Percentiles rank a stretch among this genome's conserved stretches.
These are phyloP conservation scores for Petrosia ficiformis DNA, from an alignment of 37 sponge, comb jelly and placozoan species.

Conservation along the genomic window DNA sequence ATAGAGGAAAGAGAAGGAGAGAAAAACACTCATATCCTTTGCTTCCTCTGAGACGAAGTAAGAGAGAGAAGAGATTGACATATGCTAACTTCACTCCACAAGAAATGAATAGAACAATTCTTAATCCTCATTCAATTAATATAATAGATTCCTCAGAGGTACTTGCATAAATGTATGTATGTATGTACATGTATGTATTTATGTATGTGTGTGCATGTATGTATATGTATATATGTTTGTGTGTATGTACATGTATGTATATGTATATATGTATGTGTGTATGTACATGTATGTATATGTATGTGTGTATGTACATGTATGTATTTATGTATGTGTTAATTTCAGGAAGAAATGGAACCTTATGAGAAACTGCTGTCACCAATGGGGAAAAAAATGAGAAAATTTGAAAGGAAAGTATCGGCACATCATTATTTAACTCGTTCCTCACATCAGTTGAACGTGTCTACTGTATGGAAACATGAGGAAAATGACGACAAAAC, in stretches of 20 bases:
- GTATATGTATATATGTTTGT: too few species aligned
- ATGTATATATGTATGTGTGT: too few species aligned
- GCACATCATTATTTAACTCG: too few species aligned
- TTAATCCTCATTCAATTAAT: conserved; percentile 5
- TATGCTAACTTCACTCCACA: conserved; percentile 55
- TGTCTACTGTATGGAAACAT: not conserved
- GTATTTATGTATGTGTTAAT: not conserved
- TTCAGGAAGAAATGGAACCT: conserved; percentile 69
- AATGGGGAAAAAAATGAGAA: not conserved
- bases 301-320: not conserved
- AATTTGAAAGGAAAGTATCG: not conserved
- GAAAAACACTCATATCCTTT: too few species aligned
- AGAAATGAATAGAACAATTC: conserved; percentile 51
- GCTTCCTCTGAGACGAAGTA: conserved; percentile 48
- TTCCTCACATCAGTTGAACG: too few species aligned
- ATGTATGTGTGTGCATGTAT: too few species aligned
- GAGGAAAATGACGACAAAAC: not conserved
- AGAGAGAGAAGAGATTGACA: conserved; percentile 64
- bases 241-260: too few species aligned
- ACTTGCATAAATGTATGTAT: conserved; percentile 4
- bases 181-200: too few species aligned
- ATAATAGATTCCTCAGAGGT: conserved; percentile 28
- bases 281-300: conserved; percentile 16
- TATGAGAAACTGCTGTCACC: conserved; percentile 80
- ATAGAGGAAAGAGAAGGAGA: too few species aligned